phyloP scores from a whole-genome alignment of 2,797 vertebrate species.

The Esox masquinongy region DNA sequence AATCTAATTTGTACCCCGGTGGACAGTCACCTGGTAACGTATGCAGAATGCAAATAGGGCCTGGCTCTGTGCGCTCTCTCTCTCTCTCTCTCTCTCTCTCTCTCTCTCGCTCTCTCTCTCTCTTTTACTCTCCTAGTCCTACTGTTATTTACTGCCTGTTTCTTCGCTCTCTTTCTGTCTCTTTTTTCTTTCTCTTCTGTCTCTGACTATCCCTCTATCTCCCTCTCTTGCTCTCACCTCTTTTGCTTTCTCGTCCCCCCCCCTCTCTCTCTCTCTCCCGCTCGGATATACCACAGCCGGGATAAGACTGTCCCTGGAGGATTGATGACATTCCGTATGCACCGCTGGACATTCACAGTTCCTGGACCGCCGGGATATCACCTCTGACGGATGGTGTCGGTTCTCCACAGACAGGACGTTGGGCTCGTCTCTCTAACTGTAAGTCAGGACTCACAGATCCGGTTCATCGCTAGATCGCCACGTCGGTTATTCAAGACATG shows the following conservation, averaged over 20 bases:
- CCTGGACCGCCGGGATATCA: conserved; percentile 91
- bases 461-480: conserved; percentile 94
- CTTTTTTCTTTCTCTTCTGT: not conserved
- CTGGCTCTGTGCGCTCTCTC: conserved; percentile 80
- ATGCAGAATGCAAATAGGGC: conserved; percentile 97
- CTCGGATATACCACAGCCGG: conserved; percentile 52
- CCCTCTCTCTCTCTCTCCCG: not conserved
- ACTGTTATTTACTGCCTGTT: too few relatives aligned
- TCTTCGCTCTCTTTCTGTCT: not conserved
- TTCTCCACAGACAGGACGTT: conserved; percentile 87
- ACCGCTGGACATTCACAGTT: conserved; percentile 68
- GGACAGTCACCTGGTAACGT: conserved; percentile 92
- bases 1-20: conserved; percentile 95
- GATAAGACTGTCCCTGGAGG: conserved; percentile 92
- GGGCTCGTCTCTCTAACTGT: conserved; percentile 65
- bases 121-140: not conserved
- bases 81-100: not conserved
- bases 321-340: conserved; percentile 99
- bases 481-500: conserved; percentile 80
- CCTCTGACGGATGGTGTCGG: conserved; percentile 99
- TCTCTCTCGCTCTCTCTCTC: not conserved
- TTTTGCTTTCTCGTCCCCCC: not conserved
- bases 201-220: not conserved
- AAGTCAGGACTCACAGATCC: conserved; percentile 93
- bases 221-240: not conserved